Percentiles rank a stretch among this genome's conserved stretches.
These are phyloP conservation scores for Melangyna quadrimaculata DNA, from an alignment of 2,888 invertebrate species.

Conservation along the genomic window DNA sequence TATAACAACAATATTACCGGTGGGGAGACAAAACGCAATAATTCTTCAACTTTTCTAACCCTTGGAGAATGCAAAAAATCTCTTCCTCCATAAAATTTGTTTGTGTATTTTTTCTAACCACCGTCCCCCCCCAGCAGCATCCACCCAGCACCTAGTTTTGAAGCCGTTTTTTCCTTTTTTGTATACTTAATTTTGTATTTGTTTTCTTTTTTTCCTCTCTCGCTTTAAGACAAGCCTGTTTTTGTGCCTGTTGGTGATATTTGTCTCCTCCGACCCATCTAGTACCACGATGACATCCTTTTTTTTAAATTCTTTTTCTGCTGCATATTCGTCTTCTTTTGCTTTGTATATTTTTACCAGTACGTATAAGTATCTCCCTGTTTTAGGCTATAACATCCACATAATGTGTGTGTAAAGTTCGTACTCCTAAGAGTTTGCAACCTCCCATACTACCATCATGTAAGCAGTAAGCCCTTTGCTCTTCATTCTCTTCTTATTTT, in stretches of 20 bases:
- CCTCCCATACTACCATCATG: slow-evolving; percentile 32
- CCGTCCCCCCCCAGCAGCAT: background rate
- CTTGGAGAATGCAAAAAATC: background rate
- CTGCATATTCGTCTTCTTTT: background rate
- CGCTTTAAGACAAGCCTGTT: slow-evolving; percentile 66
- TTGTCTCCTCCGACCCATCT: slow-evolving; percentile 57
- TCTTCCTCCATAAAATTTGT: slow-evolving; percentile 9
- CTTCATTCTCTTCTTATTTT: slow-evolving; percentile 28
- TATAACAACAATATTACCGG: slow-evolving; percentile 62
- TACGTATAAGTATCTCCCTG: background rate
- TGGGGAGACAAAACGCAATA: slow-evolving; percentile 67
- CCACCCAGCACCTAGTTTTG: background rate
- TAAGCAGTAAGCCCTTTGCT: slow-evolving; percentile 42
- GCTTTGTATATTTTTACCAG: background rate
- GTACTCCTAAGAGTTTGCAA: slow-evolving; percentile 29
- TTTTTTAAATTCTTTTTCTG: slow-evolving; percentile 45
- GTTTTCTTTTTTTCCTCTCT: background rate
- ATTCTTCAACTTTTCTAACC: slow-evolving; percentile 70
- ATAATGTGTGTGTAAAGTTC: slow-evolving; percentile 24
- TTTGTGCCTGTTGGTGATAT: slow-evolving; percentile 68
- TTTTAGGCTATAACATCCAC: background rate
- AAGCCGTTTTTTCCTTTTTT: slow-evolving; percentile 11
- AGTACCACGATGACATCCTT: slow-evolving; percentile 44
- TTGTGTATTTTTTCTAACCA: slow-evolving; percentile 48
- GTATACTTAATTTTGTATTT: background rate